These are phyloP conservation scores for Ifrita kowaldi DNA, from an alignment of 2,113 vertebrate species.

Conservation along the genomic window DNA sequence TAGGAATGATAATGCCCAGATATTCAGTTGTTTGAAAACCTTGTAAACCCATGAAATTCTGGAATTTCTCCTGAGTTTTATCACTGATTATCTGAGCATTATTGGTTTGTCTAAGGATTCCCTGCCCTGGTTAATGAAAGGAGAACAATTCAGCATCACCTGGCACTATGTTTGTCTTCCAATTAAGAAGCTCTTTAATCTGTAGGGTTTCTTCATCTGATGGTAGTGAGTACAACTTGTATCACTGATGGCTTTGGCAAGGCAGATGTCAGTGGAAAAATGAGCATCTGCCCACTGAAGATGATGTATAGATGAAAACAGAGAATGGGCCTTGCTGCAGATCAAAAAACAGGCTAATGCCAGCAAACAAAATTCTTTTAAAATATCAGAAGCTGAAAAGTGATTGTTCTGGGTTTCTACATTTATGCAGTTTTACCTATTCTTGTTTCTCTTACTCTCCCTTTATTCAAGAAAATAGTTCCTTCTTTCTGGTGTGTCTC, in stretches of 20 bases:
- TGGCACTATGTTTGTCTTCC: background rate
- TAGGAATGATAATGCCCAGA: conserved; percentile 9
- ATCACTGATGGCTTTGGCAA: background rate
- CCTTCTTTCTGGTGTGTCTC: background rate
- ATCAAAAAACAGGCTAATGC: background rate
- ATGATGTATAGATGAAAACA: background rate
- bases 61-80: background rate
- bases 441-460: background rate
- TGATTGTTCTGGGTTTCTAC: background rate
- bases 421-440: background rate
- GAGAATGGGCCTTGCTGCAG: background rate
- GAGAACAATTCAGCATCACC: background rate
- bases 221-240: background rate
- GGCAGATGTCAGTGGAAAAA: background rate
- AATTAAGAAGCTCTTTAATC: background rate
- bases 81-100: background rate
- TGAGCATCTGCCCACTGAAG: background rate
- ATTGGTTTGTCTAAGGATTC: background rate
- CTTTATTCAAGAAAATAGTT: background rate
- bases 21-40: background rate
- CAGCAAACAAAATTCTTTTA: background rate
- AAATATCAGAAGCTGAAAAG: background rate
- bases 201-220: background rate
- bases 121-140: background rate
- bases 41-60: background rate